Base-by-base conservation (phyloP, 1,140 invertebrate genomes). In the Zaprionus capensis region DNA sequence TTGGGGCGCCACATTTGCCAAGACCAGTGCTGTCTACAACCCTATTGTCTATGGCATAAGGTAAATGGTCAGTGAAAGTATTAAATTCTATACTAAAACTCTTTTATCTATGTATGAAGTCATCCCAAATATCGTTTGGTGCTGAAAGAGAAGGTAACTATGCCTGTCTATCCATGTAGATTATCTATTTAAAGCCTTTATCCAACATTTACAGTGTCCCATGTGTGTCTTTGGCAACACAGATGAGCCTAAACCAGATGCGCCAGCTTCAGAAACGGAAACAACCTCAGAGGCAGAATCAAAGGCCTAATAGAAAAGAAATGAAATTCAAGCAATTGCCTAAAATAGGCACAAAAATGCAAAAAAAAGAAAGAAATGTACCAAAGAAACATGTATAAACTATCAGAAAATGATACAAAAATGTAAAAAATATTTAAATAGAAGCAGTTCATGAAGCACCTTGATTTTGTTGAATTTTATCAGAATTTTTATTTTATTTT, bases 31-130 rank as follows among this genome's bases (percentile, higher is more conserved):
- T 26, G 95, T 96, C 53, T 97, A 97, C 92, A 97, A 97, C 93
- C 96, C 96, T 1, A 97, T 97, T 76, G 96, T 97, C 17, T 97
- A 97, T 88, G 96, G 95, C 61, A 96, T 97, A 83, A 96, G 95
- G 95, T 96, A 91, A 67, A 55, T 36, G 15, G 2, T 11, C 28
- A 24, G 5, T 17, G 11, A n/a, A 24, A n/a, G 2, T 56, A 31
- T 1, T 4, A n/a, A 9, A n/a, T 14, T 28, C 15, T 2, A 24
- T 15, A 1, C 22, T 28, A 6, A 56, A 11, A 38, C 31, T 38
- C 14, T 11, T n/a, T 9, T 28, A 1, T 11, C n/a, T 46, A 46
- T 46, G 1, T 7, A 9, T 2, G 38, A 76, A 96, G 96, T 80
- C 96, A 97, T 94, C 96, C 96, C 14, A 96, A 96, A 81, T 97